Percentiles rank a stretch among this genome's conserved stretches.
Conservation (phyloP, 1,140 invertebrate species). For the Habropoda laboriosa region DNA sequence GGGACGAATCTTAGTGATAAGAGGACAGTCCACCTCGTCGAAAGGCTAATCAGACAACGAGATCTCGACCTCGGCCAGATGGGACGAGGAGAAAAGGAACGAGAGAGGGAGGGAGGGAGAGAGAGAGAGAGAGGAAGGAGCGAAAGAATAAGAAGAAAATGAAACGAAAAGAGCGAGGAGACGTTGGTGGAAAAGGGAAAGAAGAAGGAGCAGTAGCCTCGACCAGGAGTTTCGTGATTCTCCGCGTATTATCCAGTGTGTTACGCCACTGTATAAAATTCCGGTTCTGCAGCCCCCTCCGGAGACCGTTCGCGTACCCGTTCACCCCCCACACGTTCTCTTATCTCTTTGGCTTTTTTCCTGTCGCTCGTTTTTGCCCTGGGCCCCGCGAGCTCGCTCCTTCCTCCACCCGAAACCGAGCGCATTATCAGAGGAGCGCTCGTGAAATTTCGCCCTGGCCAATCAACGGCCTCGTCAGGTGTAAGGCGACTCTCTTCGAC, state of each 20-base stretch:
- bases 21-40: constrained; percentile 56
- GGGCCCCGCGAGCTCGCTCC: constrained; percentile 47
- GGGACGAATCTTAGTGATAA: constrained; percentile 61
- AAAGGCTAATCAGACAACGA: constrained; percentile 55
- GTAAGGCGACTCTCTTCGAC: constrained; percentile 4
- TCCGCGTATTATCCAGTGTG: constrained; percentile 72
- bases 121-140: neutral
- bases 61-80: constrained; percentile 51
- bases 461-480: constrained; percentile 70
- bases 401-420: constrained; percentile 54
- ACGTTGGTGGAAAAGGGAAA: neutral
- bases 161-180: neutral
- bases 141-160: neutral
- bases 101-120: neutral
- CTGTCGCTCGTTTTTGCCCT: constrained; percentile 63
- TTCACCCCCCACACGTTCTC: constrained; percentile 56
- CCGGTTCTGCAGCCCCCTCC: constrained; percentile 75
- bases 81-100: neutral
- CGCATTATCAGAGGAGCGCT: constrained; percentile 67
- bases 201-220: constrained; percentile 45
- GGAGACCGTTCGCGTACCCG: constrained; percentile 52
- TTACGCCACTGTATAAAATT: constrained; percentile 81
- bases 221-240: constrained; percentile 68
- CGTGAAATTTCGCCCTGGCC: constrained; percentile 60
- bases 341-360: constrained; percentile 67